Evolutionary conservation across 30 jellyfish, hydroid and myxozoan species (phyloP), one percentile per base, ranked within the genome.

Genomic region (Turritopsis dohrnii): DNA sequence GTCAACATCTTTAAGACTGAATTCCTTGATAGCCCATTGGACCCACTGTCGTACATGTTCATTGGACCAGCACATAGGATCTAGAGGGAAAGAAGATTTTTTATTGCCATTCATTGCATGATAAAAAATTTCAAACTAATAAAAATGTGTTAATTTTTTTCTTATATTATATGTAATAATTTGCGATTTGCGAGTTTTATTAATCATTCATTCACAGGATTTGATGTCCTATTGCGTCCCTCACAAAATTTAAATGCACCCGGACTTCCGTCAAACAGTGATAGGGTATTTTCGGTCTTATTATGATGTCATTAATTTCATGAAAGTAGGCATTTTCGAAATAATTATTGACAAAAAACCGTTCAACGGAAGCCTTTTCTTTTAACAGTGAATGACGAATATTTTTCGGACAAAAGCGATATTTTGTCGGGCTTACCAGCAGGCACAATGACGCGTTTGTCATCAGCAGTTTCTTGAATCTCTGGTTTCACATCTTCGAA

Each of bases 41-140:
- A 94, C 97, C 99, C 99, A 94, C 79, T 94, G 99, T 69, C 95
- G 80, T 9, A 94, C 99, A 65, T 94, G 99, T 52, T 94, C 99
- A 26, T 89, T 94, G 0, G 96, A 89, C 99, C 99, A 94, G 76
- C 99, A 94, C 83, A 80, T 89, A 1, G 99, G 99, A 72, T 94
- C 99, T 94, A 73, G 5, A 72, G 41, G 26, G 71, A 52, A 21
- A 76, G 28, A 16, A 65, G 24, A 84, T 65, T 52, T 0, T 65
- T 60, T n/a, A 54, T 53, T 0, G 8, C 1, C 83, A 13, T 29
- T 4, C 83, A n/a, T 0, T 0, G 77, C 31, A 41, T 41, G 60
- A 41, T 41, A 41, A 13, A 41, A 41, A 41, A 41, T 41, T 41
- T 41, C 13, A 41, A 3, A 41, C 13, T 41, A 41, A 3, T 41